These are phyloP conservation scores for Brachyistius frenatus DNA, from an alignment of 2,113 vertebrate species.

Conservation along the genomic window DNA sequence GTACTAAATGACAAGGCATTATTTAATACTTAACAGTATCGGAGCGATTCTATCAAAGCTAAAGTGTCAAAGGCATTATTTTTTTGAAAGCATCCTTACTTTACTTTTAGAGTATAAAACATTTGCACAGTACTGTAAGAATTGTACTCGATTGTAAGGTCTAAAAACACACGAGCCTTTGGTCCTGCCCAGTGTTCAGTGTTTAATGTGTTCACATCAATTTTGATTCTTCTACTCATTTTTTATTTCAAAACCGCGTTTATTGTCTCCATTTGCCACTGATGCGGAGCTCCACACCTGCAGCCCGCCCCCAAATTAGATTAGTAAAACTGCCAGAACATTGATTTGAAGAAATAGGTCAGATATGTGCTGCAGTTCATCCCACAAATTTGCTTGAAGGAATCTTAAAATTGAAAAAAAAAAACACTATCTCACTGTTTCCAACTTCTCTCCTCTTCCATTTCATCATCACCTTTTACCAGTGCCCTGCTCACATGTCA, in stretches of 20 bases:
- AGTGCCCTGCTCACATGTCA: background rate
- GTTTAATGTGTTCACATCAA: background rate
- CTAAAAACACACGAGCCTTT: background rate
- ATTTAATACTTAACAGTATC: no score
- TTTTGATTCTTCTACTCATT: constrained; percentile 10
- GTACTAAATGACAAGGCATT: no score
- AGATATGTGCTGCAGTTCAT: background rate
- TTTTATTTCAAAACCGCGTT: constrained; percentile 16
- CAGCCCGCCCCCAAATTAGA: constrained; percentile 11
- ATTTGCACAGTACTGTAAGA: background rate
- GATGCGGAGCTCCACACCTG: constrained; percentile 19
- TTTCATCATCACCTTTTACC: background rate
- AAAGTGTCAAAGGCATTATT: no score
- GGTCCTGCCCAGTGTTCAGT: background rate
- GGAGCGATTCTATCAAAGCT: no score
- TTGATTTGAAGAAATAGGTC: constrained; percentile 51
- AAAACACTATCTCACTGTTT: background rate
- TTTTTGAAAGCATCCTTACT: no score
- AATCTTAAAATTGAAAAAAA: background rate
- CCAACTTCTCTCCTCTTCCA: background rate
- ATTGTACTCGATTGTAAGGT: background rate
- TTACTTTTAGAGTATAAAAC: background rate
- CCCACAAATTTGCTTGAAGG: background rate
- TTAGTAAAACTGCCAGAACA: constrained; percentile 18
- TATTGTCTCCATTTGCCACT: constrained; percentile 12